Evolutionary conservation across 2,888 invertebrate genomes (phyloP).

Genomic region (Mellilla xanthometata): DNA sequence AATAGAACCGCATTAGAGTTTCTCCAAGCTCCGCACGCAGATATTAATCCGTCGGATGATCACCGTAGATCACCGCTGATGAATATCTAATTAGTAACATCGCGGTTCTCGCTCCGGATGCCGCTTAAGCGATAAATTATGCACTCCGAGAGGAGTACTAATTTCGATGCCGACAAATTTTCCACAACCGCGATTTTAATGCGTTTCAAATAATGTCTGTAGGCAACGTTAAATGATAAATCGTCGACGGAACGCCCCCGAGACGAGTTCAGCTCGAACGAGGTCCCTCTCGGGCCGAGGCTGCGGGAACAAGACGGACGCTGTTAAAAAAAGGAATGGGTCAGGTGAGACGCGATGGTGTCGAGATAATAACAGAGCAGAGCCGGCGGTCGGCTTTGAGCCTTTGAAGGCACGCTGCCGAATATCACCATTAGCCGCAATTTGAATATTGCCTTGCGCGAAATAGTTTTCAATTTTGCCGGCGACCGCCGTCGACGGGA

Average conservation of each 20-base stretch:
- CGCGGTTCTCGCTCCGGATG: constrained; percentile 63
- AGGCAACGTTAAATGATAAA: constrained; percentile 82
- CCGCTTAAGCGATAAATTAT: constrained; percentile 77
- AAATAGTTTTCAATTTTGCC: constrained; percentile 59
- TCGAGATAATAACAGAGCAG: constrained; percentile 82
- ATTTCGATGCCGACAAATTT: constrained; percentile 82
- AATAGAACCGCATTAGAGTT: background rate
- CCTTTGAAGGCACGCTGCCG: constrained; percentile 73
- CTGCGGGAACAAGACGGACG: constrained; percentile 64
- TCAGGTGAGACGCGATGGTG: constrained; percentile 78
- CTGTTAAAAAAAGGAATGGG: constrained; percentile 75
- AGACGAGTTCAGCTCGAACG: constrained; percentile 67
- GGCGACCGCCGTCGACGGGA: constrained; percentile 34
- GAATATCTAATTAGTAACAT: constrained; percentile 72
- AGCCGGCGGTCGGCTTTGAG: constrained; percentile 46
- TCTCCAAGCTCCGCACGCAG: constrained; percentile 5
- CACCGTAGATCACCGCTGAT: constrained; percentile 51
- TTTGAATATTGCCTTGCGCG: constrained; percentile 63
- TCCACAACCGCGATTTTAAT: constrained; percentile 80
- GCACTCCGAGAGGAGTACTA: constrained; percentile 73
- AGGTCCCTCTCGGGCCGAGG: constrained; percentile 53
- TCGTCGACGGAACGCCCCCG: constrained; percentile 76
- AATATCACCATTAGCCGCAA: constrained; percentile 71
- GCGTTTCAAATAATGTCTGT: constrained; percentile 82
- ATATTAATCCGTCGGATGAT: constrained; percentile 44